phyloP scores from a whole-genome alignment of 1,140 invertebrate genomes.

The Steinernema feltiae region DNA sequence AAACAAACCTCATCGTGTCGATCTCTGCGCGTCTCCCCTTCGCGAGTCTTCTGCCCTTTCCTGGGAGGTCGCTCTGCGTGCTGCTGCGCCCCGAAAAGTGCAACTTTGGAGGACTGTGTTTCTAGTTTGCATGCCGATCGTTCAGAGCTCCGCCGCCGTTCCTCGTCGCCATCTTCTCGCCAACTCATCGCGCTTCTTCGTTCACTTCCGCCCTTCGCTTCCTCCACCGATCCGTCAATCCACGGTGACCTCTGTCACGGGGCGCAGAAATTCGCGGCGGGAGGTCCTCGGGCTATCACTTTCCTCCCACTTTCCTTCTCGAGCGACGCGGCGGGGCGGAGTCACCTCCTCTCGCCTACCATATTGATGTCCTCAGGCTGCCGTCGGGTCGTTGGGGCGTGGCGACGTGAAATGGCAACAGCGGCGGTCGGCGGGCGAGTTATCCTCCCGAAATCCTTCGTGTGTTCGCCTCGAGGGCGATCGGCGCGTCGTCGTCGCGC shows the following conservation, averaged over 20 bases:
- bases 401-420: no score
- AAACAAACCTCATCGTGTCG: background rate
- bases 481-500: background rate
- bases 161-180: background rate
- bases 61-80: background rate
- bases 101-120: no score
- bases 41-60: background rate
- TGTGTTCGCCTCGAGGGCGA: background rate
- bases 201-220: background rate
- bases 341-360: background rate
- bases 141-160: no score
- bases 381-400: background rate
- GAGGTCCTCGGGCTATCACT: background rate
- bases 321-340: no score
- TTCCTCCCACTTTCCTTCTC: background rate
- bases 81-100: no score
- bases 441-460: background rate
- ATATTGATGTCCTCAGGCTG: slow-evolving; percentile 2
- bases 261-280: background rate
- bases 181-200: background rate
- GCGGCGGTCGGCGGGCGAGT: background rate
- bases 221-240: background rate
- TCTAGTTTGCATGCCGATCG: no score
- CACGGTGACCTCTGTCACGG: background rate
- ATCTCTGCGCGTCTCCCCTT: background rate